Evolutionary conservation across 2,888 invertebrate genomes (phyloP), one percentile per base, ranked within the genome.

Genomic region (Imbricaverruca yamaguchii): DNA sequence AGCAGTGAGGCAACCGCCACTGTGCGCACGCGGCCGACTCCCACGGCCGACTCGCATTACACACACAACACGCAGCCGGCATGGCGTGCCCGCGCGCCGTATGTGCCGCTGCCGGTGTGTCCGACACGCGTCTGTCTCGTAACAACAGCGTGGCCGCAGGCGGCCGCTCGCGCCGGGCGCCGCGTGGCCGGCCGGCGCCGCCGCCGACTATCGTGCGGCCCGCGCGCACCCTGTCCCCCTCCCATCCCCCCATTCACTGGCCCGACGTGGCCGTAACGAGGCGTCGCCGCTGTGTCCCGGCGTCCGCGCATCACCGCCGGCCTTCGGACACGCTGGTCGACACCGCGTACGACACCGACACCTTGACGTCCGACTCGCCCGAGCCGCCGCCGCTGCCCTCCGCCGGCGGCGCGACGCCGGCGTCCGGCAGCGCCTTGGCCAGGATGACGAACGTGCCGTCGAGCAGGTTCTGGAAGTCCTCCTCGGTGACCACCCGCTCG

Each of bases 361-460:
- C 79, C 57, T 74, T 53, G 21, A 74, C 74, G 74, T 74, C 55
- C 74, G 74, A 74, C 55, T 74, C 74, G 21, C 0, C 13, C 53
- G 39, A 15, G 9, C 53, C 74, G 53, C 53, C 53, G 12, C 57
- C 79, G 57, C 79, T 79, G 57, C 57, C 57, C 57, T 59, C 57
- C 2, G 6, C 3, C 56, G 23, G 15, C 11, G 56, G 0, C 6
- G 79, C 23, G 15, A n/a, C n/a, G n/a, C 21, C 57, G 11, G 57
- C 56, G 23, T 79, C 57, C 25, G 56, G 79, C 57, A 79, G 25
- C 57, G 79, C n/a, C 57, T 79, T 12, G 79, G 79, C 79, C 23
- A 25, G 56, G 79, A 79, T 79, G 79, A 79, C 57, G 79, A 79
- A 79, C 23, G 79, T 79, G 57, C 79, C 79, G 57, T 79, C 79